Evolutionary conservation across 2,797 vertebrate species (phyloP).

Genomic region (Trachops cirrhosus): DNA sequence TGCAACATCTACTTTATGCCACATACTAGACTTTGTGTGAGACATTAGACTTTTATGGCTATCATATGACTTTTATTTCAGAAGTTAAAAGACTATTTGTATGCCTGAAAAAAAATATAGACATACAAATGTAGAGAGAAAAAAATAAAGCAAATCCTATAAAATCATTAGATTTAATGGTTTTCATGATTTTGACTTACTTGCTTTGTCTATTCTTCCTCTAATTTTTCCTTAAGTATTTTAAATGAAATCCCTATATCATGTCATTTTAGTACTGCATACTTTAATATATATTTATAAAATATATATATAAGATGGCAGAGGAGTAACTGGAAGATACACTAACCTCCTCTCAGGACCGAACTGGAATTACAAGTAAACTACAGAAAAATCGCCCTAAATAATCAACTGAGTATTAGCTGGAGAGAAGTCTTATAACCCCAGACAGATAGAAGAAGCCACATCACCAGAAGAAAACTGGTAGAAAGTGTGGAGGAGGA

Average conservation of each 20-base stretch:
- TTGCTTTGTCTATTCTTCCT: neutral
- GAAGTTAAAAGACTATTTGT: neutral
- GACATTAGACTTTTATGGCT: neutral
- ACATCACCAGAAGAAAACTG: neutral
- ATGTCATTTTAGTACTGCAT: neutral
- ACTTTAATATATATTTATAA: neutral
- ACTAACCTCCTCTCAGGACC: neutral
- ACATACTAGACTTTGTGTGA: neutral
- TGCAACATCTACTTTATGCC: neutral
- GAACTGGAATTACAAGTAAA: neutral
- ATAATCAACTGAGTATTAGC: neutral
- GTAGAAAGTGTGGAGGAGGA: neutral
- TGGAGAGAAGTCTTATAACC: neutral
- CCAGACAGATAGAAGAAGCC: neutral
- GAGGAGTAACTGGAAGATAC: neutral
- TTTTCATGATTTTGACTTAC: neutral
- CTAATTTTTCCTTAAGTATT: neutral
- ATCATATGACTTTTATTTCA: neutral
- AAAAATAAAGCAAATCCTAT: neutral
- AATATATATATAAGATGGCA: neutral
- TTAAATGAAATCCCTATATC: neutral
- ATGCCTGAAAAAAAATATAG: neutral
- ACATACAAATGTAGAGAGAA: neutral
- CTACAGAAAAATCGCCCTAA: neutral
- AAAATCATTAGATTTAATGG: neutral